phyloP scores from a whole-genome alignment of 2,888 invertebrate species.

The Xestia c-nigrum region DNA sequence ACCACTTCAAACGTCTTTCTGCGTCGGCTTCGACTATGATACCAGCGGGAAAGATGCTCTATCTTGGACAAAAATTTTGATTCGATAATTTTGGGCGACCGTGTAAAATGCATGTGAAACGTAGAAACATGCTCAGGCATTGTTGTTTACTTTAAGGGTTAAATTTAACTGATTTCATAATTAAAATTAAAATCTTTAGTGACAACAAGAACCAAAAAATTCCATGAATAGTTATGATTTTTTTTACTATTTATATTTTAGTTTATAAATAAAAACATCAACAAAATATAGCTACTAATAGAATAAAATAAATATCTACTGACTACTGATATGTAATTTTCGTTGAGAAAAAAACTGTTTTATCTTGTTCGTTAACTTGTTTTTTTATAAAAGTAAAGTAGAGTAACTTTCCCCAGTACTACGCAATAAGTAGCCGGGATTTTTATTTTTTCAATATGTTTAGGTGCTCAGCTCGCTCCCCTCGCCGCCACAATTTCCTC shows the following conservation, averaged over 20 bases:
- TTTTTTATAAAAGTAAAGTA: conserved; percentile 59
- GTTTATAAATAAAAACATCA: too few relatives aligned
- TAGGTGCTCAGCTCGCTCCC: conserved; percentile 87
- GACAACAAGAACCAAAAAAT: too few relatives aligned
- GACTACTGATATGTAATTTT: not conserved
- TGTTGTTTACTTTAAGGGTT: not conserved
- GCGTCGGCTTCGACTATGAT: conserved; percentile 70
- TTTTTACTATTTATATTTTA: too few relatives aligned
- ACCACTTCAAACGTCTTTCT: conserved; percentile 88
- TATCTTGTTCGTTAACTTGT: not conserved
- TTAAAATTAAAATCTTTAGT: not conserved
- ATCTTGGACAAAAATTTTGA: conserved; percentile 58
- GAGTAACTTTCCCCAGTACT: conserved; percentile 75
- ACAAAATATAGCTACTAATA: too few relatives aligned
- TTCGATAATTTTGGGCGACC: not conserved
- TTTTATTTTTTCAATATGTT: conserved; percentile 91
- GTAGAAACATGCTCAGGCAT: not conserved
- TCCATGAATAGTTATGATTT: too few relatives aligned
- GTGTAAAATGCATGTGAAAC: not conserved
- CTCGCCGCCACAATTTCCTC: conserved; percentile 90
- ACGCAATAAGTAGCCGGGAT: conserved; percentile 86
- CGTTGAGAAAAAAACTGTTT: not conserved
- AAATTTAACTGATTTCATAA: not conserved
- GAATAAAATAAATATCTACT: too few relatives aligned
- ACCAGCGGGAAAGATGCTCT: conserved; percentile 76